Percentiles rank a stretch among this genome's conserved stretches.
phyloP scores from a whole-genome alignment of 2,113 vertebrate species.

The Psettodes erumei region DNA sequence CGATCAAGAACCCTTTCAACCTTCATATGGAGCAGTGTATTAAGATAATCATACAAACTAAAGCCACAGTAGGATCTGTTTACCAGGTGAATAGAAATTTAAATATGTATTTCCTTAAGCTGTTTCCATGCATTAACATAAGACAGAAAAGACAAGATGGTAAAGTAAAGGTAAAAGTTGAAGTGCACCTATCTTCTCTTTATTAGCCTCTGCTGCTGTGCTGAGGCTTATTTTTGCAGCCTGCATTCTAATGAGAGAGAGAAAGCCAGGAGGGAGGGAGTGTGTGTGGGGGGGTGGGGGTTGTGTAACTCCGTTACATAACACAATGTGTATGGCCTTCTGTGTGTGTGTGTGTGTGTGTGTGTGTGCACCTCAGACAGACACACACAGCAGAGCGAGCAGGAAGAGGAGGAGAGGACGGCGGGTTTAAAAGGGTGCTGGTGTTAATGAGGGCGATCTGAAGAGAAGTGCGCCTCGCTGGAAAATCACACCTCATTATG shows the following conservation, averaged over 20 bases:
- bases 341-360: constrained; percentile 37
- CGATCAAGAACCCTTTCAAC: not conserved
- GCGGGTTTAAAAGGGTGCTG: constrained; percentile 53
- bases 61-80: not conserved
- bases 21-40: not conserved
- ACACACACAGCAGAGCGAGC: constrained; percentile 31
- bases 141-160: constrained; percentile 24
- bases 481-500: constrained; percentile 73
- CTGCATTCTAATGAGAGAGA: constrained; percentile 76
- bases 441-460: constrained; percentile 75
- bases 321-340: constrained; percentile 67
- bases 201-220: constrained; percentile 54
- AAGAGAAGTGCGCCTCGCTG: constrained; percentile 54
- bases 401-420: constrained; percentile 35
- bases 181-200: constrained; percentile 49
- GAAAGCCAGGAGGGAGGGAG: constrained; percentile 29
- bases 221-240: constrained; percentile 66
- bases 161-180: constrained; percentile 45
- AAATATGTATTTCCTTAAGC: constrained; percentile 12
- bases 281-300: constrained; percentile 30
- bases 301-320: constrained; percentile 80
- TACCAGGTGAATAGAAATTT: not conserved
- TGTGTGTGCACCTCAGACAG: constrained; percentile 24
- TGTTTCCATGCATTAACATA: constrained; percentile 29
- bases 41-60: not conserved